Base-by-base conservation (phyloP, 2,797 vertebrate genomes). In the Sardinella longiceps region DNA sequence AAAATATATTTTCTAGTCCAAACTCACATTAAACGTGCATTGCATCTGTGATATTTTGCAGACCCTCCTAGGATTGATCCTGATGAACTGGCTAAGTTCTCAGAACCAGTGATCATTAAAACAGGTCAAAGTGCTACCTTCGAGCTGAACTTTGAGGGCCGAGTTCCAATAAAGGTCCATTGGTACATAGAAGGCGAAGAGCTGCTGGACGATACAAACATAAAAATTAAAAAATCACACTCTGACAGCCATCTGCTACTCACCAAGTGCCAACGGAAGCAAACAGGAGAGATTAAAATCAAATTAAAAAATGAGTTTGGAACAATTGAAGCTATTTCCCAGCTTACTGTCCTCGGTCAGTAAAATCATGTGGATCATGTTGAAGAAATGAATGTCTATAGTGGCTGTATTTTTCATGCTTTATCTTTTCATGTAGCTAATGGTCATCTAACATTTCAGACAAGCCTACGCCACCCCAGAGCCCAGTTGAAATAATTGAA, bases 261-360 rank as follows among this genome's bases (percentile, higher is more conserved):
- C 58, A 92, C 93, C 84, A 97, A 95, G 51, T 91, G 94, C 1
- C 83, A 90, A 43, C 95, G 96, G 86, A 96, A 94, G 92, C 94
- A 94, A 86, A 80, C 94, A 3, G 98, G 97, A 86, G 95, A 94
- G 89, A 96, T 98, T 88, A 96, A 96, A 89, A 87, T 97, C 85
- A 97, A 94, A 56, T 93, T 98, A 87, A 97, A 93, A 90, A 98
- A 97, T 1, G 92, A 97, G 87, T 96, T 93, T 82, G 97, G 97
- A 58, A 91, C 90, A 12, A 86, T 87, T 80, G 95, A 96, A 82
- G 95, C 95, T 1, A 11, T 92, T 83, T 86, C 97, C n/a, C 93
- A 93, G n/a, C 91, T 99, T 2, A 14, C 92, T 80, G 93, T 98
- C 46, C 87, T 94, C 89, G 97, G 98, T 97, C 91, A 90, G 92